These are phyloP conservation scores for Zophobas morio DNA, from an alignment of 1,140 invertebrate genomes.

Conservation along the genomic window DNA sequence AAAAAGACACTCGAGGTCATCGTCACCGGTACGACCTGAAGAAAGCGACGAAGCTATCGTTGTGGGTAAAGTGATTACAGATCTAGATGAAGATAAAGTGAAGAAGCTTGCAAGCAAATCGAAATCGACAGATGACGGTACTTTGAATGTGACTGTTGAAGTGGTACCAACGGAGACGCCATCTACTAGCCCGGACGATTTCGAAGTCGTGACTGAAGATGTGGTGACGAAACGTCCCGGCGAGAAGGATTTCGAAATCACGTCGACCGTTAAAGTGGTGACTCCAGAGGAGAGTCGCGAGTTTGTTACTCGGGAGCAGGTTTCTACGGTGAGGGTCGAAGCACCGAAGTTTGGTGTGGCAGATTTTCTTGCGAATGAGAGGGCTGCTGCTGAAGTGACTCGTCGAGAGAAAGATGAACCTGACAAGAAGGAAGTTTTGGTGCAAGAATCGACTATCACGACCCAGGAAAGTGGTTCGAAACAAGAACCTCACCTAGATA, in stretches of 20 bases:
- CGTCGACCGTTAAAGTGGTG: neutral
- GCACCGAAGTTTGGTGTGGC: neutral
- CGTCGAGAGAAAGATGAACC: neutral
- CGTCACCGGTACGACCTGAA: constrained; percentile 54
- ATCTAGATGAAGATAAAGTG: constrained; percentile 60
- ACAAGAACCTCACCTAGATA: too few relatives aligned
- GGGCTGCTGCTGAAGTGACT: constrained; percentile 50
- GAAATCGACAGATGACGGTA: constrained; percentile 17
- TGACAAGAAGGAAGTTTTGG: too few relatives aligned
- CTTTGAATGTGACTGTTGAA: constrained; percentile 5
- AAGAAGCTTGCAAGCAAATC: constrained; percentile 48
- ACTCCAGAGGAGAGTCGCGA: neutral
- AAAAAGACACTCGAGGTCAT: constrained; percentile 59
- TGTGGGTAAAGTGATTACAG: constrained; percentile 60
- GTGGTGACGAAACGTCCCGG: constrained; percentile 14
- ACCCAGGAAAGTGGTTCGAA: too few relatives aligned
- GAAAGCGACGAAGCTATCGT: constrained; percentile 50
- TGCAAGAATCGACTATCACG: too few relatives aligned
- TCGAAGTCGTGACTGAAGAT: constrained; percentile 23
- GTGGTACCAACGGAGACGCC: neutral
- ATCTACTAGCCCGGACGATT: constrained; percentile 2
- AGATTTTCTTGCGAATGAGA: constrained; percentile 36
- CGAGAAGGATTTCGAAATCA: constrained; percentile 10
- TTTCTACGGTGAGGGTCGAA: neutral
- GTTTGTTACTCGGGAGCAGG: neutral